These are phyloP conservation scores for Tachina fera DNA, from an alignment of 2,888 invertebrate species.

Conservation along the genomic window DNA sequence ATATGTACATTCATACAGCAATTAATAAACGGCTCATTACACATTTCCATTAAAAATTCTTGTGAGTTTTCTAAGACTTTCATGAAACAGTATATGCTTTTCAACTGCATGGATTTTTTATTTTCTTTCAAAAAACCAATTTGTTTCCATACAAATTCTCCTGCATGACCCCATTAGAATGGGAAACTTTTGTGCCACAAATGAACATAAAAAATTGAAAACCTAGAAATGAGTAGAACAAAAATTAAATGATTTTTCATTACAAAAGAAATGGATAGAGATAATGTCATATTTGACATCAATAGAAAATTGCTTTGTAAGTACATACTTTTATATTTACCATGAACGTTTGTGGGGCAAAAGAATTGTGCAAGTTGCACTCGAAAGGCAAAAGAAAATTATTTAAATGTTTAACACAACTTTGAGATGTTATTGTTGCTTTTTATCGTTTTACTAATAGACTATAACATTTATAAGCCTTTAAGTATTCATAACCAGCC, in stretches of 20 bases:
- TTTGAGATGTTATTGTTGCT: background rate
- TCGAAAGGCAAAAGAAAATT: conserved; percentile 36
- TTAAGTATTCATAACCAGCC: conserved; percentile 37
- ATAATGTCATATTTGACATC: conserved; percentile 68
- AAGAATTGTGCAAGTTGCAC: background rate
- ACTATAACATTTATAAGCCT: conserved; percentile 35
- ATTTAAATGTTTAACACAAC: conserved; percentile 21
- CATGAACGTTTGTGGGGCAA: background rate
- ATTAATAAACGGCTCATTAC: conserved; percentile 47
- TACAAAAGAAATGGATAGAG: conserved; percentile 58
- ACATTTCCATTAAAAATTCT: conserved; percentile 36
- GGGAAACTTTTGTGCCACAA: conserved; percentile 13
- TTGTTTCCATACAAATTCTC: conserved; percentile 5
- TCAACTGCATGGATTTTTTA: background rate
- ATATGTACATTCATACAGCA: conserved; percentile 5
- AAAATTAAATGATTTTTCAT: conserved; percentile 38
- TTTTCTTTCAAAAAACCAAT: background rate
- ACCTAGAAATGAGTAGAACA: conserved; percentile 34
- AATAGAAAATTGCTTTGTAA: conserved; percentile 62
- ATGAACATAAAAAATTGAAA: conserved; percentile 42
- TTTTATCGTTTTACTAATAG: background rate
- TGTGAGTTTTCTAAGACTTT: conserved; percentile 16
- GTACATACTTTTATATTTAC: background rate
- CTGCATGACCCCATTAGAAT: conserved; percentile 16
- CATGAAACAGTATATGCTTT: background rate